Conservation (phyloP, 2,888 invertebrate genomes). For the Eudemis profundana region DNA sequence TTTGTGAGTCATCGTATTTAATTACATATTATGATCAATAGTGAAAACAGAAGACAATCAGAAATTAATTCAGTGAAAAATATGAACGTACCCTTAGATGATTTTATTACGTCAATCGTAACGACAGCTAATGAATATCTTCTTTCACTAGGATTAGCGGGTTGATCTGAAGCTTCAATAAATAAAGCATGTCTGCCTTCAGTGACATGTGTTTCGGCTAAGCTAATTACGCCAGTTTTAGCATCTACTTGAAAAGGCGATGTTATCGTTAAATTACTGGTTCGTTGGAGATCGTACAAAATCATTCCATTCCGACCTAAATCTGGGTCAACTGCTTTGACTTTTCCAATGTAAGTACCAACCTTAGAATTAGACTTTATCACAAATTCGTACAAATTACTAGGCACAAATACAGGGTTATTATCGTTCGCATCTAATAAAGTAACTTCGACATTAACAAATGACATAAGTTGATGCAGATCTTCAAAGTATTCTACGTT, state of each 20-base stretch:
- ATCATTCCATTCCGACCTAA: conserved; percentile 90
- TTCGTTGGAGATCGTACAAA: conserved; percentile 89
- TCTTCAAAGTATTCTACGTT: conserved; percentile 78
- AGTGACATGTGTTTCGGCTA: conserved; percentile 87
- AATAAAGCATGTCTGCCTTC: conserved; percentile 92
- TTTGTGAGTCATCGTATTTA: no score
- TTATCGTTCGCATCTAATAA: conserved; percentile 96
- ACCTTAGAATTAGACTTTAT: conserved; percentile 88
- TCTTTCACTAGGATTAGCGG: conserved; percentile 92
- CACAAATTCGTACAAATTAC: conserved; percentile 92
- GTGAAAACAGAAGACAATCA: no score
- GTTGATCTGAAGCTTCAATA: conserved; percentile 93
- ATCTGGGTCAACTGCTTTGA: conserved; percentile 93
- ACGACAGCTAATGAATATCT: conserved; percentile 94
- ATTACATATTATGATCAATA: no score
- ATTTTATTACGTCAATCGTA: conserved; percentile 89
- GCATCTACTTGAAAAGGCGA: conserved; percentile 90
- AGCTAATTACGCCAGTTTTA: conserved; percentile 88
- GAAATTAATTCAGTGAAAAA: no score
- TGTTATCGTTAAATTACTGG: conserved; percentile 86
- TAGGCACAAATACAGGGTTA: conserved; percentile 93
- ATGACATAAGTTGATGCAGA: conserved; percentile 74
- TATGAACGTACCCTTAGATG: conserved; percentile 73
- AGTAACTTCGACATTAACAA: conserved; percentile 92
- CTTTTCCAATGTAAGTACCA: conserved; percentile 91